Conservation (phyloP, 1,140 invertebrate genomes). For the Campoletis sonorensis region DNA sequence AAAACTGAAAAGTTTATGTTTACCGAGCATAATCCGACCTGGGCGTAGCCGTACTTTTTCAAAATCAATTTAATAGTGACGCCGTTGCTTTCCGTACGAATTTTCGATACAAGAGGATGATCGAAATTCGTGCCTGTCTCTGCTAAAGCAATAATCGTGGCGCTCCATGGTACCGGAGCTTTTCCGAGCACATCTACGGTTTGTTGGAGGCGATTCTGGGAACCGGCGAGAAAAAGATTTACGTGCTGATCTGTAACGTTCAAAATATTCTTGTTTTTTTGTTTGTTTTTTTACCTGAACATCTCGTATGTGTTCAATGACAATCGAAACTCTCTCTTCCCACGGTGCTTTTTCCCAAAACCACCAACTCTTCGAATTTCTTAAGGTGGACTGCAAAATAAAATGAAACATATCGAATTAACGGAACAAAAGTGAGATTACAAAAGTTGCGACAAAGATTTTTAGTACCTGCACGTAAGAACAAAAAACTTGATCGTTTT, state of each 20-base stretch:
- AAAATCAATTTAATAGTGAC: slow-evolving; percentile 65
- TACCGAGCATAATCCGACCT: slow-evolving; percentile 63
- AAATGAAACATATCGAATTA: not conserved
- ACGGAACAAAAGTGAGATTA: not conserved
- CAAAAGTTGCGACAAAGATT: not conserved
- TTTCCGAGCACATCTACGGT: slow-evolving; percentile 65
- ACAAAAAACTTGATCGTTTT: slow-evolving; percentile 64
- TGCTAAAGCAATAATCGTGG: slow-evolving; percentile 59
- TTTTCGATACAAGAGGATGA: slow-evolving; percentile 62
- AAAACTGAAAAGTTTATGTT: slow-evolving; percentile 28
- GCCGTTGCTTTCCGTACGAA: slow-evolving; percentile 61
- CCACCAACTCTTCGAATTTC: slow-evolving; percentile 66
- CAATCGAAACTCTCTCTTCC: slow-evolving; percentile 63
- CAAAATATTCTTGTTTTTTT: slow-evolving; percentile 26
- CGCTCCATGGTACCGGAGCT: slow-evolving; percentile 69
- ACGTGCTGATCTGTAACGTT: not conserved
- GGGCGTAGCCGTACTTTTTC: slow-evolving; percentile 69
- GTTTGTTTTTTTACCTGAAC: slow-evolving; percentile 58
- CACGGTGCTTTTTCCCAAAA: slow-evolving; percentile 67
- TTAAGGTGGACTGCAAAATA: slow-evolving; percentile 60
- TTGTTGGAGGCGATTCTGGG: slow-evolving; percentile 63
- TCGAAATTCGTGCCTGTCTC: slow-evolving; percentile 60
- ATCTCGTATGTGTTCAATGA: slow-evolving; percentile 64
- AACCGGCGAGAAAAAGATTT: slow-evolving; percentile 32
- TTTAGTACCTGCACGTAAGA: slow-evolving; percentile 62